Percentiles rank a stretch among this genome's conserved stretches.
Conservation (phyloP, 2,888 invertebrate species). For the Drosophila borborema region DNA sequence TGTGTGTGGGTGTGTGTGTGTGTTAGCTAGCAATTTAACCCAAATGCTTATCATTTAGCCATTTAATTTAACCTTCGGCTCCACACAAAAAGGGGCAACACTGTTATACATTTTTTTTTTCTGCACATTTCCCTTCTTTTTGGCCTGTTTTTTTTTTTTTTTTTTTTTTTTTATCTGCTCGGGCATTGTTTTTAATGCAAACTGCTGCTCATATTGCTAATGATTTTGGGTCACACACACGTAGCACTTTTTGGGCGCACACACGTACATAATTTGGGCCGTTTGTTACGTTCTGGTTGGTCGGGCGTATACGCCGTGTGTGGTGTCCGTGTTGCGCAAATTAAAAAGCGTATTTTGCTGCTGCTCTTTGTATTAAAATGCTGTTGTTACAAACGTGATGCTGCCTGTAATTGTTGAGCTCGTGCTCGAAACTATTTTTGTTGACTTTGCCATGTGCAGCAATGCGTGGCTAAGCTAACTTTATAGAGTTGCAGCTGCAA, state of each 20-base stretch:
- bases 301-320: conserved; percentile 52
- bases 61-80: conserved; percentile 79
- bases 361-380: conserved; percentile 65
- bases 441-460: conserved; percentile 37
- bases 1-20: neutral
- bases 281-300: conserved; percentile 1
- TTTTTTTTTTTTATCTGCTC: conserved; percentile 55
- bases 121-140: conserved; percentile 5
- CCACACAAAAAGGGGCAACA: conserved; percentile 29
- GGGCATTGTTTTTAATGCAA: conserved; percentile 74
- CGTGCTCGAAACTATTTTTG: conserved; percentile 17
- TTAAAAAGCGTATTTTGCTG: conserved; percentile 61
- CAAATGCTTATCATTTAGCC: conserved; percentile 81
- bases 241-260: conserved; percentile 61
- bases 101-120: conserved; percentile 8
- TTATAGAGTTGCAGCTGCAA: neutral
- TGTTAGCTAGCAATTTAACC: conserved; percentile 68
- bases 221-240: conserved; percentile 80
- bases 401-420: conserved; percentile 55
- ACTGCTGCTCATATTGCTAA: conserved; percentile 80
- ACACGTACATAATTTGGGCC: conserved; percentile 62
- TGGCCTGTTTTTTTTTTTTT: neutral
- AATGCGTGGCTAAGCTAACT: neutral
- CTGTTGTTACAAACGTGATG: conserved; percentile 67
- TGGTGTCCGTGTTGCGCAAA: conserved; percentile 54